phyloP scores from a whole-genome alignment of 92 coral and sea anemone species.

The Virgularia gustaviana region DNA sequence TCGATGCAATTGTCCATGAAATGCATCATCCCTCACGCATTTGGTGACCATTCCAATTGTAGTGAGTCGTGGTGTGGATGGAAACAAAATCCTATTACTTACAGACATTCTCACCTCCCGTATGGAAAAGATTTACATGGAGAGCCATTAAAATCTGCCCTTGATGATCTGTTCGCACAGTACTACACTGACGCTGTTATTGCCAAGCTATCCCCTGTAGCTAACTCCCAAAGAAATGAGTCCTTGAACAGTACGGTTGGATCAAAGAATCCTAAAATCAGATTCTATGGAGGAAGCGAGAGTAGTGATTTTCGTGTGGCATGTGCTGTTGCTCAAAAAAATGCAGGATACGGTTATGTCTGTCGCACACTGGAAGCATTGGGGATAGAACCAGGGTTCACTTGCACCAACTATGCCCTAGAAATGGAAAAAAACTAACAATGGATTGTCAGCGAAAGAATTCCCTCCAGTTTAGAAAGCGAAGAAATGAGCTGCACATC shows the following conservation, averaged over 20 bases:
- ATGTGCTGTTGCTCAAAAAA: slow-evolving; percentile 49
- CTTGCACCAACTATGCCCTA: slow-evolving; percentile 27
- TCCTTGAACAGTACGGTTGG: slow-evolving; percentile 47
- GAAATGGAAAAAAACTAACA: slow-evolving; percentile 36
- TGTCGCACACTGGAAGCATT: slow-evolving; percentile 46
- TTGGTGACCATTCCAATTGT: slow-evolving; percentile 23
- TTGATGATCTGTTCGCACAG: background rate
- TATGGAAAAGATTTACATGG: slow-evolving; percentile 9
- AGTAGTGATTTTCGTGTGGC: slow-evolving; percentile 54
- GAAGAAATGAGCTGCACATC: slow-evolving; percentile 43
- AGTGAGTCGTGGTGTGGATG: slow-evolving; percentile 12
- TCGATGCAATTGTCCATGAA: slow-evolving; percentile 8
- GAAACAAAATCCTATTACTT: background rate
- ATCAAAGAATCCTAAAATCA: slow-evolving; percentile 29
- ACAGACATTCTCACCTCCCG: slow-evolving; percentile 7
- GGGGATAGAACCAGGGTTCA: slow-evolving; percentile 45
- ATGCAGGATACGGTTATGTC: slow-evolving; percentile 45
- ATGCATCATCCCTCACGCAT: slow-evolving; percentile 40
- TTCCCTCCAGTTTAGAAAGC: slow-evolving; percentile 26
- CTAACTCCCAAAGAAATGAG: slow-evolving; percentile 38
- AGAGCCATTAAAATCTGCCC: background rate
- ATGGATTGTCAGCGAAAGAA: slow-evolving; percentile 43
- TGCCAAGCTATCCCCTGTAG: slow-evolving; percentile 17
- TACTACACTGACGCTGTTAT: background rate
- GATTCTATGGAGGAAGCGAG: slow-evolving; percentile 42